These are phyloP conservation scores for Myotis myotis DNA, from an alignment of 2,797 vertebrate genomes.

Conservation along the genomic window DNA sequence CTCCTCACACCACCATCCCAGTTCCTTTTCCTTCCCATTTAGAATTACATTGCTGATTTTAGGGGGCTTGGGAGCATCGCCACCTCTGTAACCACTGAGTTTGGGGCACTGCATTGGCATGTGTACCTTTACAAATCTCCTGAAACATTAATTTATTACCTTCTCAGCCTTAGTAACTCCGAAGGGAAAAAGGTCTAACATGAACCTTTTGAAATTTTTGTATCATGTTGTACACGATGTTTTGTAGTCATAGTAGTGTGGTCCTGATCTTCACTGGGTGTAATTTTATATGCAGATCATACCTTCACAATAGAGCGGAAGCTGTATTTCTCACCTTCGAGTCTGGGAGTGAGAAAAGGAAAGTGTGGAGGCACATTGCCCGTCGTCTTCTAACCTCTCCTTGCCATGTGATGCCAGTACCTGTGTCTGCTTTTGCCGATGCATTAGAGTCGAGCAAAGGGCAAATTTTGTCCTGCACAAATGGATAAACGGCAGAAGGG, in stretches of 20 bases:
- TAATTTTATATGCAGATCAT: neutral
- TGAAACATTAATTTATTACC: neutral
- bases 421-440: neutral
- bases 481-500: neutral
- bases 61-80: neutral
- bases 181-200: neutral
- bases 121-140: neutral
- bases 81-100: neutral
- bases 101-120: neutral
- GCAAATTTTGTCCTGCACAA: neutral
- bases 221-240: neutral
- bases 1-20: accelerated
- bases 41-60: neutral
- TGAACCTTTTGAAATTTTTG: neutral
- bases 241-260: neutral
- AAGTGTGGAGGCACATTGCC: neutral
- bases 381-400: neutral
- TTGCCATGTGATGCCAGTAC: neutral
- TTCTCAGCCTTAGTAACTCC: neutral
- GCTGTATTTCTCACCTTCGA: neutral
- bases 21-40: neutral
- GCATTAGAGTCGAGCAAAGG: neutral
- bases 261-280: neutral
- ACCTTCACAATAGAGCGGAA: neutral
- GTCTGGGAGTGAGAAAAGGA: neutral